Base-by-base conservation (phyloP, 2,797 vertebrate species). In the Cyclopterus lumpus region DNA sequence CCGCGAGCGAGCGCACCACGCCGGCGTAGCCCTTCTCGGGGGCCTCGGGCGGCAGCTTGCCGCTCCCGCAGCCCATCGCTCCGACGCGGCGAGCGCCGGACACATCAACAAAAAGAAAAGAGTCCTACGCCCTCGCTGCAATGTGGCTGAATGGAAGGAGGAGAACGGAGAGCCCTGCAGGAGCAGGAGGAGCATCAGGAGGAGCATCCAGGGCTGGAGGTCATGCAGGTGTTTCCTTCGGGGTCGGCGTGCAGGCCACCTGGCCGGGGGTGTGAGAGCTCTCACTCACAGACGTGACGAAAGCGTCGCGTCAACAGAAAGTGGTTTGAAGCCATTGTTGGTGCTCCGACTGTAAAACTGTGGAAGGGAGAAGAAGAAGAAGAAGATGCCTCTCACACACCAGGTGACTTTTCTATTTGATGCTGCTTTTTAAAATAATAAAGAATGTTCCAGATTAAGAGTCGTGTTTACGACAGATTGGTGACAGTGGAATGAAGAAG, bases 301-400 rank as follows among this genome's bases (percentile, higher is more conserved):
- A 85, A 74, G 73, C 40, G 69, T 67, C 86, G 57, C 1, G 79
- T 71, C 81, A 78, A 85, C 73, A 73, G 40, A 8, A 68, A n/a
- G 6, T 74, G 64, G 74, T 90, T 86, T 90, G 87, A 86, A 83
- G 91, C 73, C 32, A 71, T 80, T 87, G 86, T 89, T 24, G n/a
- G 3, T 9, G 20, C 9, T 44, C 14, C n/a, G n/a, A n/a, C n/a
- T n/a, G n/a, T n/a, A 4, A 3, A 6, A 66, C 5, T 24, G 53
- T 53, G 55, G n/a, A 57, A 18, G 54, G n/a, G n/a, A n/a, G n/a
- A n/a, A n/a, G n/a, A n/a, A n/a, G n/a, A n/a, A n/a, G 28, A 26
- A 15, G 58, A 58, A 15, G 6, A 15, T n/a, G 30, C 3, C 20
- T 40, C 20, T 55, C 2, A 42, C 58, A 54, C 18, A 24, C 1